These are phyloP conservation scores for Fistularia tabacaria DNA, from an alignment of 2,797 vertebrate species.

Conservation along the genomic window DNA sequence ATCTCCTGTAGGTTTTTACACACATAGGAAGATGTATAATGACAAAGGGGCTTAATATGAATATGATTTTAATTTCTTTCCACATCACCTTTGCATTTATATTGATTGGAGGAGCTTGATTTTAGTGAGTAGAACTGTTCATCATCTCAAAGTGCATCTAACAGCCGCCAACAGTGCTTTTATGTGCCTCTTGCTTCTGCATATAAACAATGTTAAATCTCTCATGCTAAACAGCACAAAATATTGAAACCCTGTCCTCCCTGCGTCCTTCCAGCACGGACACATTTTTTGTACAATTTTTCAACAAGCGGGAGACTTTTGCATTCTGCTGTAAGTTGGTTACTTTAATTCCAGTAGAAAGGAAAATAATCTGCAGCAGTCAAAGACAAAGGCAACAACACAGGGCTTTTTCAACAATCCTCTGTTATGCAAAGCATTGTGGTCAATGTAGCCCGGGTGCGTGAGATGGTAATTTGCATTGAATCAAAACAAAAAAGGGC, in stretches of 20 bases:
- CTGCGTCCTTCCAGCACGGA: too few relatives aligned
- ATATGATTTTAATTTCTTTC: too few relatives aligned
- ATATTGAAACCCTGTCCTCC: not conserved
- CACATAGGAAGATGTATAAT: too few relatives aligned
- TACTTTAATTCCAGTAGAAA: slow-evolving; percentile 8
- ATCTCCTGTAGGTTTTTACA: too few relatives aligned
- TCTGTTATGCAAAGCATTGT: not conserved
- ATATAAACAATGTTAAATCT: slow-evolving; percentile 36
- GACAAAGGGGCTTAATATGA: too few relatives aligned
- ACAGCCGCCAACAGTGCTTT: slow-evolving; percentile 16
- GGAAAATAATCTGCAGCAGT: slow-evolving; percentile 26
- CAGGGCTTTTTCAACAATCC: not conserved
- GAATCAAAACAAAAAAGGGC: slow-evolving; percentile 42
- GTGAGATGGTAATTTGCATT: slow-evolving; percentile 18
- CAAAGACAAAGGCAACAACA: slow-evolving; percentile 25
- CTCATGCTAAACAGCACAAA: slow-evolving; percentile 31
- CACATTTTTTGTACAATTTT: too few relatives aligned
- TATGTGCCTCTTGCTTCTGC: slow-evolving; percentile 38
- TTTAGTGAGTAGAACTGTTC: slow-evolving; percentile 13
- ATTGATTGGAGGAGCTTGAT: slow-evolving; percentile 17
- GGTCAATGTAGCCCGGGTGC: not conserved
- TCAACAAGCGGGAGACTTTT: slow-evolving; percentile 11
- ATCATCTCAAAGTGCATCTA: slow-evolving; percentile 7
- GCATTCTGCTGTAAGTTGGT: slow-evolving; percentile 9
- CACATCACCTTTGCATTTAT: slow-evolving; percentile 9